These are phyloP conservation scores for Zophobas morio DNA, from an alignment of 1,140 invertebrate genomes.

Conservation along the genomic window DNA sequence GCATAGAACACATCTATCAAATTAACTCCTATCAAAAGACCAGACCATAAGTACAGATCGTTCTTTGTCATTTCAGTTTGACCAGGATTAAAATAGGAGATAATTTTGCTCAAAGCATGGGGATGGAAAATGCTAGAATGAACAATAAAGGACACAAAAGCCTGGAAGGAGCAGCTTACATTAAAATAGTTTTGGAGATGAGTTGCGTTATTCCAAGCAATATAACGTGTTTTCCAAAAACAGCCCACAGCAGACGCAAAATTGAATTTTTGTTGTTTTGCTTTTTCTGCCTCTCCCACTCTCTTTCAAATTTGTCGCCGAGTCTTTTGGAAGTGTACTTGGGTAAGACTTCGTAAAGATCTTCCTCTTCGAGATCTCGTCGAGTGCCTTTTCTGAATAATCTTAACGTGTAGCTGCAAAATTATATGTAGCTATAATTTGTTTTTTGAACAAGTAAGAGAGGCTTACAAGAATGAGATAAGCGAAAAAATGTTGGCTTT, in stretches of 20 bases:
- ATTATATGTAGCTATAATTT: no score
- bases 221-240: conserved; percentile 70
- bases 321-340: conserved; percentile 49
- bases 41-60: conserved; percentile 55
- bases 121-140: conserved; percentile 77
- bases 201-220: conserved; percentile 70
- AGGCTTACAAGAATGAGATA: no score
- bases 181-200: conserved; percentile 70
- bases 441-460: no score
- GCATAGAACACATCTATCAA: conserved; percentile 52
- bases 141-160: conserved; percentile 53
- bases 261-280: conserved; percentile 70
- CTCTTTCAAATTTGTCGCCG: conserved; percentile 53
- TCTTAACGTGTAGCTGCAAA: conserved; percentile 51
- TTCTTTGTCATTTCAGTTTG: conserved; percentile 53
- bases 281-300: conserved; percentile 56
- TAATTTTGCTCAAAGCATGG: conserved; percentile 75
- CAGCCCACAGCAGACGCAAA: conserved; percentile 69
- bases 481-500: not conserved
- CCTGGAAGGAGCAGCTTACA: conserved; percentile 64
- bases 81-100: conserved; percentile 59
- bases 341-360: conserved; percentile 55
- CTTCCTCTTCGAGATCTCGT: conserved; percentile 66
- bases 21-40: conserved; percentile 48
- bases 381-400: conserved; percentile 51